Percentiles rank a stretch among this genome's conserved stretches.
Evolutionary conservation across 2,113 vertebrate species (phyloP).

Genomic region (Columba livia): DNA sequence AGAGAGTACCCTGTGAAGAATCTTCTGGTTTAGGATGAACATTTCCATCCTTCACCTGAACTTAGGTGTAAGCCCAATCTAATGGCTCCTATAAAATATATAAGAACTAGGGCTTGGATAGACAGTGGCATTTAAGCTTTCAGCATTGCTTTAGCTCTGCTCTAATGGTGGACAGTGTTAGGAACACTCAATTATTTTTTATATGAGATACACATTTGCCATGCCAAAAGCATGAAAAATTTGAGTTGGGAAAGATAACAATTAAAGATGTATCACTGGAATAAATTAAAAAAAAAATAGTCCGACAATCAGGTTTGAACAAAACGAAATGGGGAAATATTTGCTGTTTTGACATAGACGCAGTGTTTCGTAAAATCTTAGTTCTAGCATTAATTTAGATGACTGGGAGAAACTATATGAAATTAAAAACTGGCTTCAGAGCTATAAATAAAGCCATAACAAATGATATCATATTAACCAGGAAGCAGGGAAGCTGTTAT

Average conservation of each 20-base stretch:
- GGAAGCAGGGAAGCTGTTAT: neutral
- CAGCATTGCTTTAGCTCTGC: neutral
- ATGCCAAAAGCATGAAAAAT: neutral
- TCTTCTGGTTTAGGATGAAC: neutral
- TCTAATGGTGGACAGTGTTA: neutral
- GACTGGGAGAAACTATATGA: neutral
- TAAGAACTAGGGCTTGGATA: neutral
- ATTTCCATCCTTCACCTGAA: neutral
- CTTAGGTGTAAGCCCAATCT: neutral
- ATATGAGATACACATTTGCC: neutral
- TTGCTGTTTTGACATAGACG: neutral
- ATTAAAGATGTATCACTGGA: neutral
- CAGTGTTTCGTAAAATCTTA: neutral
- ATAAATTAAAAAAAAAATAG: neutral
- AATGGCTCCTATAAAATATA: neutral
- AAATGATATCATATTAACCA: neutral
- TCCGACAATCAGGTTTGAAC: neutral
- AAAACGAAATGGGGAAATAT: neutral
- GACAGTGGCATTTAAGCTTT: neutral
- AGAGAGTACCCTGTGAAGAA: neutral
- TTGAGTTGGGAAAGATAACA: neutral
- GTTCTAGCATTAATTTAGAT: neutral
- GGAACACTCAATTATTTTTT: neutral
- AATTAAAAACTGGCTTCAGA: neutral
- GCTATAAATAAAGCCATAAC: neutral